Evolutionary conservation across 2,888 invertebrate genomes (phyloP), one percentile per base, ranked within the genome.

Genomic region (Morpho deidamia): DNA sequence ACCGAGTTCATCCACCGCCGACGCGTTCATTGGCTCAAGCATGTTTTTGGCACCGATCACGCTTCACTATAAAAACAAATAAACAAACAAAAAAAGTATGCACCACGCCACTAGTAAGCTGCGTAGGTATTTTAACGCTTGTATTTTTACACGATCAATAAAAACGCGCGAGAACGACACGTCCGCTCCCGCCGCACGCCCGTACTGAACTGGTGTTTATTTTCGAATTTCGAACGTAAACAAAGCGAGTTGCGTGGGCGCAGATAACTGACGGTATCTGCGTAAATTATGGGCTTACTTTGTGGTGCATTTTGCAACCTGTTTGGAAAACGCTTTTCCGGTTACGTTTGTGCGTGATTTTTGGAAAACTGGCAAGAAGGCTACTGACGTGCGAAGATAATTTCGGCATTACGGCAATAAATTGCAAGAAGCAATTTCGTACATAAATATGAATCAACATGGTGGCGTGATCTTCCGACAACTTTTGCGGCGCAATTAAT

Each of bases 211-310:
- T 84, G 79, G 40, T 38, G 40, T 50, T 57, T 50, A 62, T 64
- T 61, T 71, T 71, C 64, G 68, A 76, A 75, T 74, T 69, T 74
- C 73, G 78, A 80, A 76, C 71, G 69, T 67, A 68, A 69, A 69
- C 67, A 68, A 66, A 66, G 65, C 61, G 60, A 59, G 54, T 23
- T 64, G 68, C 66, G 67, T 64, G 51, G 62, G 66, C 64, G 69
- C 65, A 52, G 53, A 48, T 59, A 41, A 51, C 33, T 49, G 56
- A 54, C 58, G 51, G 50, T 50, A 51, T 54, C 53, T 46, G 52
- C 60, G 60, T 54, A 58, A 58, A 58, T 50, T 50, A 55, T 34
- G 8, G 11, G 33, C 23, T 40, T 51, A 58, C 51, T 44, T 57
- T 41, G 39, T 44, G 35, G 40, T 47, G 54, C 45, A 54, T 45